These are phyloP conservation scores for Mythimna vitellina DNA, from an alignment of 2,888 invertebrate genomes.

Conservation along the genomic window DNA sequence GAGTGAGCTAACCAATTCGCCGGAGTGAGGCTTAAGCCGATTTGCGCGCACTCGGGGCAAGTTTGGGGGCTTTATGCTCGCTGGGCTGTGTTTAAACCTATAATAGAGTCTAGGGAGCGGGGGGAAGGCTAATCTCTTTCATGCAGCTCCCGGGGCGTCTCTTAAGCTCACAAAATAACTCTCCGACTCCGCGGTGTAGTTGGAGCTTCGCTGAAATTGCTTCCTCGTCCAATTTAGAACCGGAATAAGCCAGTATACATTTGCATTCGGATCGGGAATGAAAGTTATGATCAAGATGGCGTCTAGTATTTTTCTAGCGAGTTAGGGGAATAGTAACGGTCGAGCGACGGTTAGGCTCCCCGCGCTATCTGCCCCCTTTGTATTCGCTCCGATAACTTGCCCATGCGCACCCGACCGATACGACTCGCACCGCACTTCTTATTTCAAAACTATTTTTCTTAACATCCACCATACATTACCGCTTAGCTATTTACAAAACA, in stretches of 20 bases:
- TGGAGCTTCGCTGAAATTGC: constrained; percentile 71
- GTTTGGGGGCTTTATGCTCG: constrained; percentile 79
- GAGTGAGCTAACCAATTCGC: constrained; percentile 74
- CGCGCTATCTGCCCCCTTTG: constrained; percentile 90
- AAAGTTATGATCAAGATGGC: constrained; percentile 82
- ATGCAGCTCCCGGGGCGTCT: constrained; percentile 71
- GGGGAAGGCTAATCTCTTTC: constrained; percentile 81
- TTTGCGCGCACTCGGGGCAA: constrained; percentile 75
- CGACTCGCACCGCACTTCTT: constrained; percentile 86
- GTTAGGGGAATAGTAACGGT: constrained; percentile 90
- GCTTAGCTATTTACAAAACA: constrained; percentile 71
- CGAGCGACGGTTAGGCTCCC: constrained; percentile 90
- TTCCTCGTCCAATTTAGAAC: constrained; percentile 82
- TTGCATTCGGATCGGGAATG: constrained; percentile 75
- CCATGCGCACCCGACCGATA: constrained; percentile 90
- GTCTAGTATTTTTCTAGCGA: constrained; percentile 88
- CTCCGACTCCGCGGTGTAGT: constrained; percentile 65
- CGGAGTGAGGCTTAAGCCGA: constrained; percentile 81
- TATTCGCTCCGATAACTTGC: constrained; percentile 91
- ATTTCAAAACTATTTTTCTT: constrained; percentile 85
- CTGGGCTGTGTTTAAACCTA: constrained; percentile 76
- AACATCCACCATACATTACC: constrained; percentile 82
- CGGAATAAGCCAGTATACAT: constrained; percentile 75
- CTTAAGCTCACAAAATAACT: constrained; percentile 76
- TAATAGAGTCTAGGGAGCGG: constrained; percentile 78